Percentiles rank a stretch among this genome's conserved stretches.
These are phyloP conservation scores for Toxonevra muliebris DNA, from an alignment of 2,888 invertebrate species.

Conservation along the genomic window DNA sequence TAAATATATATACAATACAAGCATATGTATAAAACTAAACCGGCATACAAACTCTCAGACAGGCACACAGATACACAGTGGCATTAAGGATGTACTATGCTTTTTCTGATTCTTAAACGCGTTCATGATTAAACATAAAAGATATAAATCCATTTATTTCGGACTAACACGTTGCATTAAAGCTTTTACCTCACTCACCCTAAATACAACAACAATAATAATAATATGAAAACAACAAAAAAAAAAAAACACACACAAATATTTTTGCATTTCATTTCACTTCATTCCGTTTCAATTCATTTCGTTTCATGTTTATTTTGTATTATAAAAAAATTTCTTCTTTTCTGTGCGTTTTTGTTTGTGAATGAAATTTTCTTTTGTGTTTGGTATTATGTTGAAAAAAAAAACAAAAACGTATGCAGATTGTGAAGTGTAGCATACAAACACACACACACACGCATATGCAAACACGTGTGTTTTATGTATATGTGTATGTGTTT, in stretches of 20 bases:
- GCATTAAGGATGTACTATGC: too few relatives aligned
- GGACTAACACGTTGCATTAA: constrained; percentile 37
- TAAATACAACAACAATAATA: too few relatives aligned
- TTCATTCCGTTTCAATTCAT: constrained; percentile 29
- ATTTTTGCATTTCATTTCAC: constrained; percentile 16
- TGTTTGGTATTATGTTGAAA: neutral
- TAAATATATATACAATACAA: too few relatives aligned
- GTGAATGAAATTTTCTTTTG: too few relatives aligned
- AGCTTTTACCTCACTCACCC: too few relatives aligned
- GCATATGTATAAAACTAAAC: too few relatives aligned
- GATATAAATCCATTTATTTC: constrained; percentile 42
- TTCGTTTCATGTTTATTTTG: constrained; percentile 27
- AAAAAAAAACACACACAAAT: neutral
- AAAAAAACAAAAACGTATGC: constrained; percentile 9
- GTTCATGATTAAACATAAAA: constrained; percentile 30
- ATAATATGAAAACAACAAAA: too few relatives aligned
- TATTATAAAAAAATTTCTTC: neutral
- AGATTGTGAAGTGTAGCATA: neutral
- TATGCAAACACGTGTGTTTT: neutral
- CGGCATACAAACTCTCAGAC: too few relatives aligned
- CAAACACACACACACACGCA: neutral
- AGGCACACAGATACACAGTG: too few relatives aligned
- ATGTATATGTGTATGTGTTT: too few relatives aligned
- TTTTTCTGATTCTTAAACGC: constrained; percentile 6
- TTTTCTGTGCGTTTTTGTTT: too few relatives aligned